Conservation (phyloP, 2,113 vertebrate genomes). For the Aptenodytes patagonicus region DNA sequence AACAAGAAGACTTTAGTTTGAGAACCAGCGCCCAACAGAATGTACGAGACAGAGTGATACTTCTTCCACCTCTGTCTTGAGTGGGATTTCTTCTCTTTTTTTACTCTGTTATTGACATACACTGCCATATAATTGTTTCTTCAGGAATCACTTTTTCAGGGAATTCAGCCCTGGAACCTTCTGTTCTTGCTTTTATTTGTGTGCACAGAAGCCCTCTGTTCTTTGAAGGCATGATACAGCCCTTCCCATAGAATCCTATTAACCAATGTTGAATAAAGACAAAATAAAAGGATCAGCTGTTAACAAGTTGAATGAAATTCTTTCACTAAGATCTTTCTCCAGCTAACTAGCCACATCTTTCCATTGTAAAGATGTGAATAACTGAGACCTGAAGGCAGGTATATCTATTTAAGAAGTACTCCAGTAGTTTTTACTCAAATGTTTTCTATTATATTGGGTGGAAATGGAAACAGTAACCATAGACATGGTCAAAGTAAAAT, state of each 20-base stretch:
- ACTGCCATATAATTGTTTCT: neutral
- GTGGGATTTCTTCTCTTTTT: neutral
- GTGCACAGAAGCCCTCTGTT: neutral
- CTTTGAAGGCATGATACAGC: neutral
- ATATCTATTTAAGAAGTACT: neutral
- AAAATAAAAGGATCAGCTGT: slow-evolving; percentile 41
- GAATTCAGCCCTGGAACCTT: neutral
- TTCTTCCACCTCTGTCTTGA: neutral
- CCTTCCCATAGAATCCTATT: neutral
- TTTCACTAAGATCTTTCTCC: neutral
- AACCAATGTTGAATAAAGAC: slow-evolving; percentile 36
- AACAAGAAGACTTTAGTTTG: slow-evolving; percentile 38
- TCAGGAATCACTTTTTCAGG: neutral
- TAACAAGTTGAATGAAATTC: slow-evolving; percentile 44
- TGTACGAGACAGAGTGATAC: neutral
- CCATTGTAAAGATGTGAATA: neutral
- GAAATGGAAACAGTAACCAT: neutral
- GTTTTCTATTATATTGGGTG: neutral
- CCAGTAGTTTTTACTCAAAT: neutral
- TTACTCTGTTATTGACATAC: neutral
- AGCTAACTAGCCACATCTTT: neutral
- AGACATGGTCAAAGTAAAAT: neutral
- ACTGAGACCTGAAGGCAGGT: neutral
- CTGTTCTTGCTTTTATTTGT: neutral
- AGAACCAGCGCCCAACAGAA: neutral